phyloP scores from a whole-genome alignment of 2,888 invertebrate genomes.

The Prosapia bicincta region DNA sequence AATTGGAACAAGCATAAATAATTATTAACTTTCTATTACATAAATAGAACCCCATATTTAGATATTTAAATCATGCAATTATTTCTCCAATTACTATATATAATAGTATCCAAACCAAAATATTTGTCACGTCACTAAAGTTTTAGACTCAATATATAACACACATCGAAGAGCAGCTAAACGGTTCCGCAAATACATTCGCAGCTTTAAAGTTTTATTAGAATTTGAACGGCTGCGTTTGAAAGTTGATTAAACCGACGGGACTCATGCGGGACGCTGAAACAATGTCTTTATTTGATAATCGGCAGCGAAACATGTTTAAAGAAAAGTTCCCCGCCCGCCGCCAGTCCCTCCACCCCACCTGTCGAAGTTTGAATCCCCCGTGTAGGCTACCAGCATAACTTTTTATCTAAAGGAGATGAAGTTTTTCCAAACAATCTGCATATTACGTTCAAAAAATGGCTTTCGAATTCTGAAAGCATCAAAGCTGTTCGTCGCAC shows the following conservation, averaged over 20 bases:
- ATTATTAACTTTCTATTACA: too few species aligned
- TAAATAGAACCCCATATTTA: too few species aligned
- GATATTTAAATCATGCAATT: too few species aligned
- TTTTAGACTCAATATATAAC: too few species aligned
- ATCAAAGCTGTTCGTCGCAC: too few species aligned
- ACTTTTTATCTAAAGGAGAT: constrained; percentile 20
- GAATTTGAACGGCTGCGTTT: background rate
- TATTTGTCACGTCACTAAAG: too few species aligned
- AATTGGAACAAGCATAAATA: too few species aligned
- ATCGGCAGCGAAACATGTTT: background rate
- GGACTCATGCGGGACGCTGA: background rate
- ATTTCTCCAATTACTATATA: too few species aligned
- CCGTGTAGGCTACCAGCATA: constrained; percentile 8
- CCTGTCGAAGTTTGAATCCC: constrained; percentile 1
- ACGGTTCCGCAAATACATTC: too few species aligned
- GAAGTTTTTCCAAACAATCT: constrained; percentile 21
- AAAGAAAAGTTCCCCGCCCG: background rate
- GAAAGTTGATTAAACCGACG: background rate
- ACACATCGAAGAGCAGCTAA: too few species aligned
- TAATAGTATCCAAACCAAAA: too few species aligned
- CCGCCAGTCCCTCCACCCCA: background rate
- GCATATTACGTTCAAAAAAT: constrained; percentile 15
- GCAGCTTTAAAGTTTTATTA: background rate
- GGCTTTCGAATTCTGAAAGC: too few species aligned
- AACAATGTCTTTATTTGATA: background rate